These are phyloP conservation scores for Eupleurogrammus muticus DNA, from an alignment of 2,797 vertebrate species.

Conservation along the genomic window DNA sequence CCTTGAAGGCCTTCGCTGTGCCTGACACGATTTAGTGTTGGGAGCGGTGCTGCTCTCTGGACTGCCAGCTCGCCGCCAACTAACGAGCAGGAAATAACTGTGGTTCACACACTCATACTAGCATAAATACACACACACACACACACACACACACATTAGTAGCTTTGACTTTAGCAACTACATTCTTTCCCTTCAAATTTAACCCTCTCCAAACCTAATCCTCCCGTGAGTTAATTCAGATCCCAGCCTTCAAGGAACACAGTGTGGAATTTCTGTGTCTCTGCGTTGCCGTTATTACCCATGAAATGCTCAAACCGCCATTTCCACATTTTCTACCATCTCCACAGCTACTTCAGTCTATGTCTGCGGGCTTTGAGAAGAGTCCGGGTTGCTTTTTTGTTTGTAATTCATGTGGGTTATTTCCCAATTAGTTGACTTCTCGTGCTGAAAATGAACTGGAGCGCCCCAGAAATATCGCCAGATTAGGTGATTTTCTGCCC, in stretches of 20 bases:
- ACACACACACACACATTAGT: conserved; percentile 38
- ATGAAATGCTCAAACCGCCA: conserved; percentile 35
- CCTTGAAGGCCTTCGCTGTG: conserved; percentile 31
- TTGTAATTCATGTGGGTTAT: too few relatives aligned
- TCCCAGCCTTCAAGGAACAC: conserved; percentile 18
- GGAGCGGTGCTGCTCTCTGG: conserved; percentile 48
- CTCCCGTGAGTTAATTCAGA: conserved; percentile 30
- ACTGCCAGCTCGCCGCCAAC: conserved; percentile 66
- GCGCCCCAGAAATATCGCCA: too few relatives aligned
- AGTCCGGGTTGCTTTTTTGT: too few relatives aligned
- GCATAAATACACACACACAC: conserved; percentile 6
- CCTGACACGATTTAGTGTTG: conserved; percentile 48
- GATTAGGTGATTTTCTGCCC: too few relatives aligned
- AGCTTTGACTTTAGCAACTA: conserved; percentile 46
- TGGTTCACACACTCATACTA: conserved; percentile 67
- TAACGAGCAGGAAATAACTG: conserved; percentile 84
- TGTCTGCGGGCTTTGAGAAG: too few relatives aligned
- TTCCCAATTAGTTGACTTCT: too few relatives aligned
- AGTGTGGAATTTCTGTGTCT: conserved; percentile 19
- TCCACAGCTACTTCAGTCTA: not conserved
- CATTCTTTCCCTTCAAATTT: conserved; percentile 36
- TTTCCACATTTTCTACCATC: conserved; percentile 9
- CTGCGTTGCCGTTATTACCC: conserved; percentile 18
- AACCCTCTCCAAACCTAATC: conserved; percentile 38
- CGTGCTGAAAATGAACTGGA: too few relatives aligned